phyloP scores from a whole-genome alignment of 2,888 invertebrate genomes.

The Junonia oenone region DNA sequence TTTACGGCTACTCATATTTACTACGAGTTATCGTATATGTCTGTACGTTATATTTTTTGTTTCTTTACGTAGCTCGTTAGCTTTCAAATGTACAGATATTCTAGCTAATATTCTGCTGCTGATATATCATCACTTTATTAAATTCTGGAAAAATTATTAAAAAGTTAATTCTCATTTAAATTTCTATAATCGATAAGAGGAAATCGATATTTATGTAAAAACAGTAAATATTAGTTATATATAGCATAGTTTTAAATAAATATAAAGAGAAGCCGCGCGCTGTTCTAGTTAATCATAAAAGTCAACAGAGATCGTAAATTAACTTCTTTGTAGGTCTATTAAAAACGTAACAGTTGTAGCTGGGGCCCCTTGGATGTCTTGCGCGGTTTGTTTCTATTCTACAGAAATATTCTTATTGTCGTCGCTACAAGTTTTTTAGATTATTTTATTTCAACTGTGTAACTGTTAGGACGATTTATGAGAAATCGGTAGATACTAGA shows the following conservation, averaged over 20 bases:
- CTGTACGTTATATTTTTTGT: not conserved
- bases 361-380: slow-evolving; percentile 11
- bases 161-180: too few species aligned
- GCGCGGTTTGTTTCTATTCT: not conserved
- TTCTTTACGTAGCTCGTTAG: too few species aligned
- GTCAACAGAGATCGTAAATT: slow-evolving; percentile 42
- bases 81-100: too few species aligned
- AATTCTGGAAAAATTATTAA: too few species aligned
- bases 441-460: not conserved
- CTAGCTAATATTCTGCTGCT: too few species aligned
- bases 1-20: not conserved
- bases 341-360: slow-evolving; percentile 27
- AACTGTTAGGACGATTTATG: too few species aligned
- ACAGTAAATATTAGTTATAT: not conserved
- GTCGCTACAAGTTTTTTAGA: not conserved
- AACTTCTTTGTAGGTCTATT: slow-evolving; percentile 40
- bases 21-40: not conserved
- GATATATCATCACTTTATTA: too few species aligned
- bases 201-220: too few species aligned
- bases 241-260: not conserved
- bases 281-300: slow-evolving; percentile 42
- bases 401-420: not conserved
- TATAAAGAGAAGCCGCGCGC: slow-evolving; percentile 1
- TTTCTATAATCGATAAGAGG: too few species aligned
- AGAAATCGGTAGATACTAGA: too few species aligned